A percentile compares a stretch with the other conserved stretches of the same genome.
These are phyloP conservation scores for Muraenolepis orangiensis DNA, from an alignment of 2,797 vertebrate species.

Conservation along the genomic window DNA sequence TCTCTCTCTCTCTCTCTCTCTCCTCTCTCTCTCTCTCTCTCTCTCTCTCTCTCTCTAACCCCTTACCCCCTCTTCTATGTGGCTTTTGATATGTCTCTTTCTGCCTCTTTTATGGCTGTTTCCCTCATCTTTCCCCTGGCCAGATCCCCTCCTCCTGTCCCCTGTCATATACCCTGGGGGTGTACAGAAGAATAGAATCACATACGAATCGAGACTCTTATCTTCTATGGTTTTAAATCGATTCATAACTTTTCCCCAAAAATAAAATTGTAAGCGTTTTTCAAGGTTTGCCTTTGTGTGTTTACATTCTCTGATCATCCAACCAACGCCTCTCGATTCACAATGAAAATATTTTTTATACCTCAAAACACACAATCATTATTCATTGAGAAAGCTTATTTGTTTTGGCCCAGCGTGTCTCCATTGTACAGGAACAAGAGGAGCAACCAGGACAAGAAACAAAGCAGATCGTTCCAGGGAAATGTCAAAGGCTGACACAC, in stretches of 20 bases:
- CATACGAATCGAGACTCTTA: no score
- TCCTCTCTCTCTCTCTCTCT: slow-evolving; percentile 12
- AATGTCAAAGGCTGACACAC: slow-evolving; percentile 1
- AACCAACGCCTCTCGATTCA: not conserved
- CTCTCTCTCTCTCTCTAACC: slow-evolving; percentile 1
- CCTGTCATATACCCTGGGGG: slow-evolving; percentile 17
- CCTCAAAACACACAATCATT: not conserved
- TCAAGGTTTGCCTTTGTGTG: no score
- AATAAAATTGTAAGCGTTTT: no score
- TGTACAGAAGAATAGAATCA: no score
- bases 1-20: slow-evolving; percentile 12
- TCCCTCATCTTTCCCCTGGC: slow-evolving; percentile 18
- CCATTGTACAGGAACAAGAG: not conserved
- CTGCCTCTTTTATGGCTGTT: not conserved
- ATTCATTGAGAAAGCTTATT: not conserved
- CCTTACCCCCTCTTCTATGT: slow-evolving; percentile 10
- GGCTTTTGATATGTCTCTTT: not conserved
- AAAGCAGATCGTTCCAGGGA: not conserved
- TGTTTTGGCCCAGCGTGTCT: not conserved
- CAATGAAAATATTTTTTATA: not conserved
- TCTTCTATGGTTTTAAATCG: no score
- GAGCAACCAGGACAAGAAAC: not conserved
- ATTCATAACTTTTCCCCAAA: no score
- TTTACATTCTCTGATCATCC: no score
- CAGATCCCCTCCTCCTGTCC: slow-evolving; percentile 27